Base-by-base conservation (phyloP, 2,797 vertebrate genomes). In the Tauraco hartlaubi region DNA sequence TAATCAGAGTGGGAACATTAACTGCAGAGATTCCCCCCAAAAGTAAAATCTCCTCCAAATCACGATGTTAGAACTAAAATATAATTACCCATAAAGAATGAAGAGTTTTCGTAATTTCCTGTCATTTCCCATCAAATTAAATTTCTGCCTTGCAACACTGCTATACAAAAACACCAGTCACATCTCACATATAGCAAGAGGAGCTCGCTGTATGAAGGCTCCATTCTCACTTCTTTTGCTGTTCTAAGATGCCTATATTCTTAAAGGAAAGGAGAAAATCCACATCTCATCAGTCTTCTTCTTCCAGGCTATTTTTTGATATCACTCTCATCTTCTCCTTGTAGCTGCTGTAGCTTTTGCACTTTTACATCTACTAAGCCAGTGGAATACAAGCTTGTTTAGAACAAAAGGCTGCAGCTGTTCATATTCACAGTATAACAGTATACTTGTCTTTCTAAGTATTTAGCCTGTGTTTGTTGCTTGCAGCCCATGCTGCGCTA, bases 11-110 rank as follows among this genome's bases (percentile, higher is more conserved):
- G 37, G 31, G 68, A 94, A 58, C 11, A 41, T 74, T 67, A 71
- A 77, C 49, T 49, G 9, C 48, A 87, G 64, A 75, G 31, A 44
- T 92, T 77, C 22, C 15, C n/a, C 22, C 0, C 1, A 29, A 62
- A 96, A 84, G n/a, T 49, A 63, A 96, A 96, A 85, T 82, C 69
- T 84, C 61, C 26, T 92, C 91, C 92, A 95, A 94, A 96, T 93
- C 90, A 95, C 1, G 18, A 82, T 93, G 19, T 51, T 71, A 82
- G 74, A 77, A 64, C 15, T 74, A 39, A 95, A 92, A n/a, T 17
- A 51, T 74, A 81, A 91, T 92, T 73, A 22, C 11, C 19, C 33
- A 29, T 55, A 44, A 77, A 79, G 33, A 92, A 55, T 76, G 56
- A 91, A 75, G 69, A 41, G 55, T 78, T 94, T 78, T 39, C 85